Evolutionary conservation across 2,113 vertebrate species (phyloP), one percentile per base, ranked within the genome.

Genomic region (Gallinago jamesoni): DNA sequence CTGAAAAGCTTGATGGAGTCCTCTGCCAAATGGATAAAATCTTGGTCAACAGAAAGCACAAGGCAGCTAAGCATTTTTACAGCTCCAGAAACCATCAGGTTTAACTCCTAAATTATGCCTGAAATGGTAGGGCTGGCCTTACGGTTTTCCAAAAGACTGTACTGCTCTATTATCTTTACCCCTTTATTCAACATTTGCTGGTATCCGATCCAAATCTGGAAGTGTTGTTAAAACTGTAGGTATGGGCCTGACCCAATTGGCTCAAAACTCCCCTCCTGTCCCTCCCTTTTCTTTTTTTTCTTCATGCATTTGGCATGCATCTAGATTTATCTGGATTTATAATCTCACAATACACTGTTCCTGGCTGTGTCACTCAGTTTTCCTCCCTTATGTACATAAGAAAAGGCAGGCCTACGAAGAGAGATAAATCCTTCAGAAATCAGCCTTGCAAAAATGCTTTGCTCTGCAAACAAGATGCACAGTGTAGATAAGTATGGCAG

Each of bases 61-160:
- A 59, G n/a, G 33, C 72, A 96, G 45, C 39, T 86, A 95, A 95
- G 35, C 43, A 74, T 56, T 96, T 93, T 93, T 80, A 59, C 64
- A 63, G 68, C 23, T 86, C n/a, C 57, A 93, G 56, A 80, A 84
- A 67, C 17, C 9, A 55, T 50, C 28, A 73, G 37, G 10, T 80
- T 92, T 80, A 70, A 90, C 37, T 73, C 19, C 80, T 86, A 83
- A 83, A 88, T 93, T 69, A 76, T 79, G 17, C 30, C 57, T 80
- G 45, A 83, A 92, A 73, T 77, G 10, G 22, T 53, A 60, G 50
- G 22, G 18, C 15, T 92, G 72, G 19, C 50, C 11, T 59, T 80
- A 45, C 0, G 2, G 4, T 57, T 94, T 96, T 94, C n/a, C 62
- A 69, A 48, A 94, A 79, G 45, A 16, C 27, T 25, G 15, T 70